Base-by-base conservation (phyloP, 1,140 invertebrate species). In the Leptopilina boulardi region DNA sequence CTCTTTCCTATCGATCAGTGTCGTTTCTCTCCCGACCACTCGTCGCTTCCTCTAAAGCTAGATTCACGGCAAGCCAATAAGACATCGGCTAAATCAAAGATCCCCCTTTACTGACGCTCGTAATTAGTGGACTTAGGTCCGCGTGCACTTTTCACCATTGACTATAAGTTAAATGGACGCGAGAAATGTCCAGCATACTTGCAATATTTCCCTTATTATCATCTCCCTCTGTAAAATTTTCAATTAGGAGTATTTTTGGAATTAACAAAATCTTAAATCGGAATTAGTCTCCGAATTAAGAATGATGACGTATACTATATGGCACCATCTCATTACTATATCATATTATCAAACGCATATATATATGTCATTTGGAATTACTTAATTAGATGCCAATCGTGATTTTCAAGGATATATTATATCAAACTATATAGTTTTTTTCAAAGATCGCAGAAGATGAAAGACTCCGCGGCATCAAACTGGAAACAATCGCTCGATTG, bases 1-100 rank as follows among this genome's bases (percentile, higher is more conserved):
- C 80, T 83, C 85, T 85, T 85, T 83, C 78, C 83, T 84, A 88
- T 88, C 85, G 86, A 88, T 88, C 87, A 85, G 73, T 80, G 80
- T 87, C 82, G 41, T 71, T 44, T 21, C 34, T 42, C 59, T 13
- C 26, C 38, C 38, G 19, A 56, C 23, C 75, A 71, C 44, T 34
- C 38, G n/a, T n/a, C n/a, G n/a, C n/a, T n/a, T 42, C 42, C 56
- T 34, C 26, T 56, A 23, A 44, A 18, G 59, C 73, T 75, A 66
- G 73, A 74, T 74, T 26, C 56, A 26, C 56, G 11, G 23, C 59
- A 15, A 66, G 54, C 23, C n/a, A 15, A 13, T 6, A 34, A 19
- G 15, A 34, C 47, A 54, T 70, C 70, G 47, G 70, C 47, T 41
- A 47, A 76, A 76, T 77, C 75, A 77, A 77, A 77, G 75, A 41